phyloP scores from a whole-genome alignment of 2,797 vertebrate genomes.

The Anabacerthia variegaticeps region DNA sequence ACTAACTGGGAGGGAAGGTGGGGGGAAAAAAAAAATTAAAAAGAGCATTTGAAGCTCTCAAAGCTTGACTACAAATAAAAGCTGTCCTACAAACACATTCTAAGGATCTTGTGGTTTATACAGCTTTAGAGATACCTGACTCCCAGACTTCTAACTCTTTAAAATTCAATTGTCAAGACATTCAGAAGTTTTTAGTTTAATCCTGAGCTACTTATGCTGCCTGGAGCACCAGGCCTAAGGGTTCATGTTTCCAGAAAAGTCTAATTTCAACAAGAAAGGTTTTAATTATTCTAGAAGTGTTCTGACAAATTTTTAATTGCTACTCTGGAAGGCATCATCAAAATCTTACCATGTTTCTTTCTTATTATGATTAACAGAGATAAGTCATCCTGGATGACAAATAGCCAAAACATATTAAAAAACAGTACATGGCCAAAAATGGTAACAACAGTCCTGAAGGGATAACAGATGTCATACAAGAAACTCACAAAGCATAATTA shows the following conservation, averaged over 20 bases:
- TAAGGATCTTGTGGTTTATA: neutral
- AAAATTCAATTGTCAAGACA: neutral
- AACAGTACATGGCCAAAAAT: neutral
- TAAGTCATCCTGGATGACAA: neutral
- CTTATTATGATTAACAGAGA: neutral
- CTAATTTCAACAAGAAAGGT: neutral
- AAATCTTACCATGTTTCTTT: neutral
- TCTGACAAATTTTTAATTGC: neutral
- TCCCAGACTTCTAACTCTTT: neutral
- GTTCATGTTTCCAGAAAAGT: neutral
- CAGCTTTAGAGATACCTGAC: neutral
- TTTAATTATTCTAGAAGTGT: neutral
- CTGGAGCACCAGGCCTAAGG: neutral
- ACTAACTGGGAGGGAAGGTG: neutral
- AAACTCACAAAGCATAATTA: neutral
- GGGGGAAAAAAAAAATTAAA: neutral
- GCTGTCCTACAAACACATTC: neutral
- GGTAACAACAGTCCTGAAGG: neutral
- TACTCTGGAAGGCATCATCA: neutral
- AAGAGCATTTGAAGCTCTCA: neutral
- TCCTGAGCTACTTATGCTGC: neutral
- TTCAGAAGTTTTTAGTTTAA: neutral
- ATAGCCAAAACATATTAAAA: neutral
- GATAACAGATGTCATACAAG: neutral
- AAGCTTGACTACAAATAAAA: neutral